Base-by-base conservation (phyloP, 2,113 vertebrate species). In the Daboia siamensis region DNA sequence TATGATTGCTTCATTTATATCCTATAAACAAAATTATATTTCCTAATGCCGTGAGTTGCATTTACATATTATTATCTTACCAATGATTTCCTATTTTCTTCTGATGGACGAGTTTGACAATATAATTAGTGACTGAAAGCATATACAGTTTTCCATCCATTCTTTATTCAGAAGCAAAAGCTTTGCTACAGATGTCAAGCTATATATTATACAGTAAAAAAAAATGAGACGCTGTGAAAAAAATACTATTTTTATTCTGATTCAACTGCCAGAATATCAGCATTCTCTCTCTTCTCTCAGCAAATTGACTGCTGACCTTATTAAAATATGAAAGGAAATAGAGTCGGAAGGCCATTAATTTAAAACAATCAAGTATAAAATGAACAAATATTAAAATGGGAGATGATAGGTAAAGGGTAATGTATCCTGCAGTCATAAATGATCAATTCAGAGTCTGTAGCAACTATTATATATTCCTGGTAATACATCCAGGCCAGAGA, bases 381-480 rank as follows among this genome's bases (percentile, higher is more conserved):
- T 0, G 57, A 96, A 94, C 93, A 89, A 89, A 54, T 24, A 5
- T 93, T 91, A 52, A 90, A 93, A 92, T 91, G 84, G 93, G 94
- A 52, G 57, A 87, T 51, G 48, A 93, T 91, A 88, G 39, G 15
- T 33, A 94, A 95, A 29, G 51, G 94, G 91, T 64, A 94, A 46
- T 64, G 46, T 92, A 91, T 84, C 54, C 90, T 89, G 89, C 84
- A 95, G 91, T 88, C 91, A 94, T 33, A 95, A 96, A 95, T 85
- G 33, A 93, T 92, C 89, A 90, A 21, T 48, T 61, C 64, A 91
- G 90, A 93, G 90, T 88, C 85, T 92, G 26, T 74, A 93, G 84
- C 69, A 94, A 92, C 94, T 88, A 48, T 91, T 93, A 57, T 15
- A 52, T 21, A 57, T 87, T 86, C 86, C 91, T 94, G 48, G 94